phyloP scores from a whole-genome alignment of 1,140 invertebrate genomes.

The Vollenhovia emeryi region DNA sequence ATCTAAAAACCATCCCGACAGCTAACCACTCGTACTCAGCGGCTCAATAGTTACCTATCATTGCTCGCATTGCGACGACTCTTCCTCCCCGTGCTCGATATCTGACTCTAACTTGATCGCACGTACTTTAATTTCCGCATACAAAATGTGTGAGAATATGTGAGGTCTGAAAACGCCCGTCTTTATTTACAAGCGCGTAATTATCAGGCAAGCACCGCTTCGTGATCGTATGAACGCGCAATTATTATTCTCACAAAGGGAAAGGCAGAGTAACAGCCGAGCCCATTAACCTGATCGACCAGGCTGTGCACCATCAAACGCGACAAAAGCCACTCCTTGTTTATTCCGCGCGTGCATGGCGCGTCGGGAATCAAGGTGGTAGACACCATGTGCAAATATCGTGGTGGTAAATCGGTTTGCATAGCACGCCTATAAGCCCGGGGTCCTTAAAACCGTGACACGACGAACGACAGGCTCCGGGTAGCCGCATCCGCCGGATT shows the following conservation, averaged over 20 bases:
- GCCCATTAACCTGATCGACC: background rate
- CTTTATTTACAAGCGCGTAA: background rate
- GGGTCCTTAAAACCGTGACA: slow-evolving; percentile 50
- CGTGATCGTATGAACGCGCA: background rate
- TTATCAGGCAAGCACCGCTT: background rate
- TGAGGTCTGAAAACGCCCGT: background rate
- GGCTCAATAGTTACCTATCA: background rate
- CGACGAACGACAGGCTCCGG: background rate
- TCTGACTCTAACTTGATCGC: background rate
- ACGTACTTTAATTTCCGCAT: background rate
- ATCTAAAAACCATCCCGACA: slow-evolving; percentile 5
- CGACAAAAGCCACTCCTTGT: background rate
- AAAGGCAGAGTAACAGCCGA: background rate
- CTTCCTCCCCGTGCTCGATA: background rate
- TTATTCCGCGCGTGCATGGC: slow-evolving; percentile 16
- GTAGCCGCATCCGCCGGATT: slow-evolving; percentile 9
- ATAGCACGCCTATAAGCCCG: background rate
- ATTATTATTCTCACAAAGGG: background rate
- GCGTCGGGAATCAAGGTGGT: background rate
- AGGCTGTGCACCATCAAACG: slow-evolving; percentile 19
- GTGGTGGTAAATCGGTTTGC: slow-evolving; percentile 5
- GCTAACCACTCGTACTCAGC: background rate
- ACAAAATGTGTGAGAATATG: background rate
- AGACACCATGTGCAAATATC: slow-evolving; percentile 38
- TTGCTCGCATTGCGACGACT: background rate